Evolutionary conservation across 2,888 invertebrate genomes (phyloP).

Genomic region (Abscondita cerata): DNA sequence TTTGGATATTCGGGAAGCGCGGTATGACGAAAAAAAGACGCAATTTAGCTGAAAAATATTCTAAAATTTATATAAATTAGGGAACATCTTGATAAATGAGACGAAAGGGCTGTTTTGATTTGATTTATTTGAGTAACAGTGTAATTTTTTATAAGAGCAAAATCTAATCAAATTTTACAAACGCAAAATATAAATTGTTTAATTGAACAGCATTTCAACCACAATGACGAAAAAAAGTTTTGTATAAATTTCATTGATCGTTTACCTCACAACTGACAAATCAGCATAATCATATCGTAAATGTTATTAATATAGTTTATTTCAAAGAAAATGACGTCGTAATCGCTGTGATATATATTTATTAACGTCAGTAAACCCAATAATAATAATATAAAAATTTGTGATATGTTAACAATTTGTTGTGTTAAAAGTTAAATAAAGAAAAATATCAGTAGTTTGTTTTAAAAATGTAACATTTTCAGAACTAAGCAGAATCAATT

Average conservation of each 20-base stretch:
- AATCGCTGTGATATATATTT: conserved; percentile 51
- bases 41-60: conserved; percentile 20
- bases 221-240: background rate
- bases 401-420: conserved; percentile 51
- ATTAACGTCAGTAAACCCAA: conserved; percentile 47
- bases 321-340: conserved; percentile 44
- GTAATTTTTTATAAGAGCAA: background rate
- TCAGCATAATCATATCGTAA: conserved; percentile 51
- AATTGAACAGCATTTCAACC: background rate
- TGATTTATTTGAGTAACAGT: conserved; percentile 6
- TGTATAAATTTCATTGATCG: conserved; percentile 28
- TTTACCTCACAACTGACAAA: conserved; percentile 49
- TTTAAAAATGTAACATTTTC: too few species aligned
- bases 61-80: conserved; percentile 29
- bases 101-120: conserved; percentile 8
- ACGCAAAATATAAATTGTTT: background rate
- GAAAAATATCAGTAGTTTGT: conserved; percentile 4
- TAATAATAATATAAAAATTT: conserved; percentile 47
- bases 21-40: conserved; percentile 49
- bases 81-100: conserved; percentile 19
- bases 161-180: background rate
- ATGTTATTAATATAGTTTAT: conserved; percentile 36
- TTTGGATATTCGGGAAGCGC: conserved; percentile 56
- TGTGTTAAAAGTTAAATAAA: conserved; percentile 29
- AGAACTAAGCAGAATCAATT: too few species aligned